Evolutionary conservation across 2,113 vertebrate species (phyloP).

Genomic region (Anolis carolinensis): DNA sequence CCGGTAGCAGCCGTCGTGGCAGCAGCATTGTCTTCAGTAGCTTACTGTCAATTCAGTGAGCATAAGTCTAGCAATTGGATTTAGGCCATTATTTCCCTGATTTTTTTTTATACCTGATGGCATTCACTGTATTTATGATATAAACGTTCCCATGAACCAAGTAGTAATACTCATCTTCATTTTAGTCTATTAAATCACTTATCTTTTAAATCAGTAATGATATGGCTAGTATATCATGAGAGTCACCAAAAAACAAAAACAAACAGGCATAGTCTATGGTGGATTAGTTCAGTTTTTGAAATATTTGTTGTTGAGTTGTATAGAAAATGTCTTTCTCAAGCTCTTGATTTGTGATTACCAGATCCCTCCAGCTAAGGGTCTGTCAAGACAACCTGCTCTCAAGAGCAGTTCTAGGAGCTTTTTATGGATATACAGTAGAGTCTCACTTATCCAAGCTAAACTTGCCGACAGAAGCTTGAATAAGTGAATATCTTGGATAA

Average conservation of each 20-base stretch:
- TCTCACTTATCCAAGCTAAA: too few relatives aligned
- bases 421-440: neutral
- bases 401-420: neutral
- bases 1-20: too few relatives aligned
- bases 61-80: too few relatives aligned
- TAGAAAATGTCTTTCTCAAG: constrained; percentile 9
- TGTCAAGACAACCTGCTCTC: neutral
- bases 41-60: too few relatives aligned
- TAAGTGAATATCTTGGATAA: too few relatives aligned
- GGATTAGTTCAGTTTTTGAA: neutral
- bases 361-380: neutral
- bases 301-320: neutral
- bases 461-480: too few relatives aligned
- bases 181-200: neutral
- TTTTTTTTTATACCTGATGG: neutral
- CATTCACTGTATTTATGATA: neutral
- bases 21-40: too few relatives aligned
- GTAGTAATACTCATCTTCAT: neutral
- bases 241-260: constrained; percentile 19
- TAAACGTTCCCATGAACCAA: constrained; percentile 1
- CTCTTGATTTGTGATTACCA: constrained; percentile 1
- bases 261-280: neutral
- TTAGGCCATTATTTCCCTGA: neutral
- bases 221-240: neutral
- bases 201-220: neutral